Percentiles rank a stretch among this genome's conserved stretches.
phyloP scores from a whole-genome alignment of 2,797 vertebrate species.

The Moxostoma hubbsi region DNA sequence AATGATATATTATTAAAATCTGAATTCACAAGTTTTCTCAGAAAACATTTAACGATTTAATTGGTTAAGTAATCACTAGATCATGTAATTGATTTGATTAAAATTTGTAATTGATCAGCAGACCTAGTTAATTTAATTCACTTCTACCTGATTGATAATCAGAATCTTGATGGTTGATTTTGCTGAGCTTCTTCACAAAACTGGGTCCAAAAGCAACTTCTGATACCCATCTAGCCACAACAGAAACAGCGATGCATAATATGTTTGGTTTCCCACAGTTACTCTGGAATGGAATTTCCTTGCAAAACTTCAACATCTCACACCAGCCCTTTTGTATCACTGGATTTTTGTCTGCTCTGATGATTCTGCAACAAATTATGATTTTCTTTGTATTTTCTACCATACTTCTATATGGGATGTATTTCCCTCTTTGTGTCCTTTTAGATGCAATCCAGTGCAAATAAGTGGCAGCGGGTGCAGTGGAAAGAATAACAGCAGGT shows the following conservation, averaged over 20 bases:
- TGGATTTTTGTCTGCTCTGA: background rate
- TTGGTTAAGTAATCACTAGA: too few relatives aligned
- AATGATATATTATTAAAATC: too few relatives aligned
- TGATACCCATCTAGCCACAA: background rate
- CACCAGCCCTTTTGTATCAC: background rate
- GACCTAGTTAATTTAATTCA: too few relatives aligned
- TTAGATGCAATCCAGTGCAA: background rate
- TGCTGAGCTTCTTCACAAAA: background rate
- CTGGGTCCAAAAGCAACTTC: background rate
- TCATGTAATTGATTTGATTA: too few relatives aligned
- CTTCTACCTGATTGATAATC: too few relatives aligned
- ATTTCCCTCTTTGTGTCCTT: constrained; percentile 4
- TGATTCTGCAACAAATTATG: background rate
- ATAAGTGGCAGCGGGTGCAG: constrained; percentile 1
- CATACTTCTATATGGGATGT: background rate
- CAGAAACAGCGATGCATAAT: background rate
- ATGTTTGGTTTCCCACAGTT: background rate
- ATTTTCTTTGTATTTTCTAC: background rate
- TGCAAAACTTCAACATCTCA: too few relatives aligned
- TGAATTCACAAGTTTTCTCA: too few relatives aligned
- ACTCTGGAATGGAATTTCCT: background rate
- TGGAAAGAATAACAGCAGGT: constrained; percentile 23
- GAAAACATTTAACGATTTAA: too few relatives aligned
- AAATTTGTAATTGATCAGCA: too few relatives aligned
- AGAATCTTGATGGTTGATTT: too few relatives aligned